Evolutionary conservation across 2,113 vertebrate genomes (phyloP).

Genomic region (Plecotus auritus): DNA sequence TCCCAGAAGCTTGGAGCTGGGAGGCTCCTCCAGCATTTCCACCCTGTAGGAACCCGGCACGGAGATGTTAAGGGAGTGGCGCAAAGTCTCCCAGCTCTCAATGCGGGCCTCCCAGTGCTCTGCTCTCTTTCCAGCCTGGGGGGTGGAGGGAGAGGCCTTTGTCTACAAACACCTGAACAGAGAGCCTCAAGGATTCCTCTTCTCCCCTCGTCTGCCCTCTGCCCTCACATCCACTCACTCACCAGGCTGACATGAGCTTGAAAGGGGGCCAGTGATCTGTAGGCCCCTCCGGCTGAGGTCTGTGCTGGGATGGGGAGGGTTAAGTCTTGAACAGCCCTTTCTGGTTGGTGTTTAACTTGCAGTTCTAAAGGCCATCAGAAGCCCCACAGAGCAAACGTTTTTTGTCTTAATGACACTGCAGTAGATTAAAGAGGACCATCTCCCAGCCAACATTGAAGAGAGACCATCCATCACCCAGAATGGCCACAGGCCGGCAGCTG

Average conservation of each 20-base stretch:
- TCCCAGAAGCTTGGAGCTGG: neutral
- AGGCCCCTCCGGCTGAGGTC: neutral
- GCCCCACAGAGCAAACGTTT: slow-evolving; percentile 66
- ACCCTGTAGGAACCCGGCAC: neutral
- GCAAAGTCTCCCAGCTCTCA: neutral
- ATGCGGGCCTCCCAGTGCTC: fast-evolving
- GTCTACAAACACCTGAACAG: no score
- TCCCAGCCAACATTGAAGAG: slow-evolving; percentile 38
- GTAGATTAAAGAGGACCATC: slow-evolving; percentile 57
- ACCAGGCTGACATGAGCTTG: neutral
- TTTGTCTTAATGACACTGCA: slow-evolving; percentile 58
- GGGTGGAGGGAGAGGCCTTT: neutral
- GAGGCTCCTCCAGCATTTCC: neutral
- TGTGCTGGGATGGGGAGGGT: neutral
- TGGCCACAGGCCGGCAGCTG: neutral
- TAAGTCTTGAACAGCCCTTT: neutral
- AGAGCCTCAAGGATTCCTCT: neutral
- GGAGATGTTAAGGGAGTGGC: neutral
- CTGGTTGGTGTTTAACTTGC: neutral
- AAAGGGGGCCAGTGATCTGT: neutral
- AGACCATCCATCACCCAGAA: slow-evolving; percentile 34
- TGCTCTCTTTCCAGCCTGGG: neutral
- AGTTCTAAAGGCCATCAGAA: slow-evolving; percentile 20
- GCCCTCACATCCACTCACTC: neutral
- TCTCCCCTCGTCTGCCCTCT: neutral